Conservation (phyloP, 2,113 vertebrate genomes). For the Python bivittatus region DNA sequence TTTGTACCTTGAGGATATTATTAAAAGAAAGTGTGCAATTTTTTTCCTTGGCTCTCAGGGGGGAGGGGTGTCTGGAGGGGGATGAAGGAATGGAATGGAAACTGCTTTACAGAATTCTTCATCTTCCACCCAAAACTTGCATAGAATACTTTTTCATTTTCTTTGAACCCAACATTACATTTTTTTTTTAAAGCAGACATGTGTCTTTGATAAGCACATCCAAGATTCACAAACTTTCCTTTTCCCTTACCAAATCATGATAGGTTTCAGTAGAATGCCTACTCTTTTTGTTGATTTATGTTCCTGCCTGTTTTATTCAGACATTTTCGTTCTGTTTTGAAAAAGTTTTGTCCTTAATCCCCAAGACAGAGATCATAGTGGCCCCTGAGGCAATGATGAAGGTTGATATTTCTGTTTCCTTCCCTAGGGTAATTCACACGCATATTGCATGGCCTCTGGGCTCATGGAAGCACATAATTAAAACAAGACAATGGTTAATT, state of each 20-base stretch:
- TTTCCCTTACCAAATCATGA: neutral
- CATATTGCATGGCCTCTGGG: neutral
- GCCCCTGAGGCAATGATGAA: neutral
- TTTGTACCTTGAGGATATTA: neutral
- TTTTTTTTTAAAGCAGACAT: neutral
- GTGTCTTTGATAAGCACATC: neutral
- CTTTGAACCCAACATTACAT: neutral
- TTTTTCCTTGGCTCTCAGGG: neutral
- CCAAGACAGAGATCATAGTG: no score
- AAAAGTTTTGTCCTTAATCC: neutral
- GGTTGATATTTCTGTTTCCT: neutral
- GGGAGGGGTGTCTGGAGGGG: neutral
- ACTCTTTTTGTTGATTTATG: neutral
- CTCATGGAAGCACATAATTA: conserved; percentile 12
- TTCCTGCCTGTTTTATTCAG: neutral
- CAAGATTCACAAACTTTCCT: neutral
- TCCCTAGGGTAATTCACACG: neutral
- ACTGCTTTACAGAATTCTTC: neutral
- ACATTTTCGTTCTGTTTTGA: neutral
- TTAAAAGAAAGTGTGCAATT: neutral
- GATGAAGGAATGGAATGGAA: neutral
- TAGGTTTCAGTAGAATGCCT: neutral
- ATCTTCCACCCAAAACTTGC: neutral
- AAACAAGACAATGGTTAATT: conserved; percentile 16
- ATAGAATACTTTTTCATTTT: neutral